Conservation (phyloP, 2,888 invertebrate genomes). For the Coelopa pilipes region DNA sequence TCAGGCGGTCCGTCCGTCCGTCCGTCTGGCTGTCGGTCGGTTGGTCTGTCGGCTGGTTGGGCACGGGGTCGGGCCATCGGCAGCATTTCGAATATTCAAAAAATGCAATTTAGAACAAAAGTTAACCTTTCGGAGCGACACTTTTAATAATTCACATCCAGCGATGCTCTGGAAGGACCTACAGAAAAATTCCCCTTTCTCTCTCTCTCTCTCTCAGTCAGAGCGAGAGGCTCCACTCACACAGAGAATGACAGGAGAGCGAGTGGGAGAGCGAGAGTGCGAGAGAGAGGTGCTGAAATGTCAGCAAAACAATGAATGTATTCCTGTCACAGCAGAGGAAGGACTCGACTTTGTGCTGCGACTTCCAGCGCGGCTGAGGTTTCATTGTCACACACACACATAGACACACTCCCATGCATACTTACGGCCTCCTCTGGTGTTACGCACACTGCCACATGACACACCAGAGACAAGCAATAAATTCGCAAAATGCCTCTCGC, state of each 20-base stretch:
- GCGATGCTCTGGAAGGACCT: background rate
- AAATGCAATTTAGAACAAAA: constrained; percentile 36
- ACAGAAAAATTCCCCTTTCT: no score
- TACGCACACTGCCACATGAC: background rate
- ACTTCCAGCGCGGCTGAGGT: constrained; percentile 16
- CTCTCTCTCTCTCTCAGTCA: no score
- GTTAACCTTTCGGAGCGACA: constrained; percentile 24
- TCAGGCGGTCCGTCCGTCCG: no score
- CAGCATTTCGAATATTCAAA: constrained; percentile 28
- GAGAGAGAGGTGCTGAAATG: constrained; percentile 1
- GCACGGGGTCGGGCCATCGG: background rate
- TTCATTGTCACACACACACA: constrained; percentile 2
- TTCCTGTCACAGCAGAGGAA: constrained; percentile 2
- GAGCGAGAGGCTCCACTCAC: no score
- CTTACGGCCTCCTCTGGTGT: no score
- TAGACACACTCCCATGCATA: background rate
- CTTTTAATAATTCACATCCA: constrained; percentile 34
- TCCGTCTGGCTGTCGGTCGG: no score
- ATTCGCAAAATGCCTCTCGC: constrained; percentile 21
- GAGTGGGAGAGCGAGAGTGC: constrained; percentile 3
- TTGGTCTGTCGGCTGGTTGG: background rate
- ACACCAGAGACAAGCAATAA: constrained; percentile 27
- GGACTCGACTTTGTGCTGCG: background rate
- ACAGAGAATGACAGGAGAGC: background rate
- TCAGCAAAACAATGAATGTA: constrained; percentile 23